Base-by-base conservation (phyloP, 2,113 vertebrate species). In the Tachuris rubrigastra region DNA sequence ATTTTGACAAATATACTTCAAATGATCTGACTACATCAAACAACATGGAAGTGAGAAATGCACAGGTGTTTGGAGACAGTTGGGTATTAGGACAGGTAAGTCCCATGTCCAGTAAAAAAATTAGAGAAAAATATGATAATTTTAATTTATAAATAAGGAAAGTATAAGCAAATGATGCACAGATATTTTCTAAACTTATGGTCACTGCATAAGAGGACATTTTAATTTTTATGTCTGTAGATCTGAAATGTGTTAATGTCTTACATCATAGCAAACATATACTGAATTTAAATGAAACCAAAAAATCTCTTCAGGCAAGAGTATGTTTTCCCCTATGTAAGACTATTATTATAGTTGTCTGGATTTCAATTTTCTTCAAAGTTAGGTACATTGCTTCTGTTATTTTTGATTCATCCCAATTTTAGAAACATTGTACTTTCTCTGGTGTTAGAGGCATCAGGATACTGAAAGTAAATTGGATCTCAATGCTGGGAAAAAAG, bases 21-120 rank as follows among this genome's bases (percentile, higher is more conserved):
- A 99, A 99, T 91, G 99, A 99, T 93, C 98, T 99, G 98, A 99
- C 99, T 82, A 99, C 99, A 63, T 99, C 99, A 59, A 99, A 98
- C 96, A 99, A 99, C 96, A 98, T 99, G 98, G 99, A 99, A 97
- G 99, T 99, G 95, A 99, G 98, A 98, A 99, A 99, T 76, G 98
- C 99, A 35, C 99, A 99, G 96, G 98, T 99, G 50, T 99, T 99
- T 97, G 99, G 99, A 97, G 98, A 99, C 90, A 99, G 99, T 94
- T 99, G 99, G 99, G 97, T 99, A 35, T 97, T 99, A 95, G 99
- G 99, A 85, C 99, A 99, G 98, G 99, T 99, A 97, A 96, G 97
- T 95, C 33, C 10, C 52, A 67, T 6, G 44, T 73, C 23, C 41
- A 28, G 46, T 19, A 67, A 85, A 60, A 60, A 71, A 59, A 21